Base-by-base conservation (phyloP, 1,140 invertebrate species). In the Brachystomella parvula region DNA sequence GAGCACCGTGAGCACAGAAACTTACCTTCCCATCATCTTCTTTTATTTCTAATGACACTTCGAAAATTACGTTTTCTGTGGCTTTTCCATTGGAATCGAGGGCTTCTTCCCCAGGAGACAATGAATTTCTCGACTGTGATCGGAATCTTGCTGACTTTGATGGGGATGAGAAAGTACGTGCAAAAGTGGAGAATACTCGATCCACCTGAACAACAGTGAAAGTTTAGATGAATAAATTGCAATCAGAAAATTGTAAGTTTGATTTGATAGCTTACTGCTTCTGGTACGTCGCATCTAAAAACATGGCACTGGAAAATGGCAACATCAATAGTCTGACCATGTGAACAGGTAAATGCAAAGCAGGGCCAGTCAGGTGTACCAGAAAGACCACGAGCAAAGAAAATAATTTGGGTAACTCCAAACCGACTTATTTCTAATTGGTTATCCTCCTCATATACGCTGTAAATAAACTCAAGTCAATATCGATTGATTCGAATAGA, bases 321-420 rank as follows among this genome's bases (percentile, higher is more conserved):
- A 9, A 87, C 87, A 76, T 94, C 91, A 73, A 87, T 83, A 21
- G 87, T 89, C 74, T 94, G 89, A 24, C 83, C 83, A 76, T 97
- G 94, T 31, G 92, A 91, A 85, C 92, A 97, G 0, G 94, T 98
- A 78, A 98, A 97, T 35, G 94, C 94, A 81, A 98, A 98, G 79
- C 96, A 98, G 15, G 89, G 84, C 2, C 87, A 86, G 74, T 96
- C 93, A 1, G 82, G 78, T 24, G 88, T 88, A 63, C 87, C 87
- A n/a, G 82, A 83, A n/a, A 87, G 84, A 2, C 96, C 96, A 49
- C 92, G 84, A 12, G 92, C 92, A 79, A 96, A 98, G 80, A 96
- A 96, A 61, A 96, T 81, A 70, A 98, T 98, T 64, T 92, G 85
- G 75, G 92, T 90, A 57, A 98, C 89, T 69, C 92, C 88, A 77